These are phyloP conservation scores for Sturnus vulgaris DNA, from an alignment of 2,113 vertebrate genomes.

Conservation along the genomic window DNA sequence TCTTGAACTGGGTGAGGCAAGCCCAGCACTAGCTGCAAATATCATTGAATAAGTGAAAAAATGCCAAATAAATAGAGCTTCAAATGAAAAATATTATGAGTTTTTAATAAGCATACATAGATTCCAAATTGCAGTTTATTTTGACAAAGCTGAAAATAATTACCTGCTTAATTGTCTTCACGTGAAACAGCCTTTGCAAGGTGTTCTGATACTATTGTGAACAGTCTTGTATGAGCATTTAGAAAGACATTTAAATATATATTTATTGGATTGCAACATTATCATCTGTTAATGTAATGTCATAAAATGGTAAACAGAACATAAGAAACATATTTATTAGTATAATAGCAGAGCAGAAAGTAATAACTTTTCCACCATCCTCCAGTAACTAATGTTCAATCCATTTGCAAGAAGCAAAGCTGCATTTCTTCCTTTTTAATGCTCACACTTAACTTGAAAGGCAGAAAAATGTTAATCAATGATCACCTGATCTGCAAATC, in stretches of 20 bases:
- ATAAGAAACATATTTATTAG: neutral
- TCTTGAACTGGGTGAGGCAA: neutral
- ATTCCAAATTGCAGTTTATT: constrained; percentile 39
- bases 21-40: neutral
- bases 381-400: neutral
- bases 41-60: neutral
- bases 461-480: neutral
- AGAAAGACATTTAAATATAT: neutral
- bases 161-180: constrained; percentile 13
- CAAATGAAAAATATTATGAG: neutral
- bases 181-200: neutral
- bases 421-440: neutral
- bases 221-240: neutral
- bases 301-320: neutral
- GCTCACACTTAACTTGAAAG: neutral
- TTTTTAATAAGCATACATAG: constrained; percentile 30
- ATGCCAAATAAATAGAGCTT: constrained; percentile 2
- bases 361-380: neutral
- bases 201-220: neutral
- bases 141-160: constrained; percentile 43
- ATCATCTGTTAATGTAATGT: neutral
- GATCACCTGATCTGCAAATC: neutral
- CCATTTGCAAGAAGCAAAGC: neutral
- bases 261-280: neutral
- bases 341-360: neutral